Percentiles rank a stretch among this genome's conserved stretches.
These are phyloP conservation scores for Sphecodes monilicornis DNA, from an alignment of 2,888 invertebrate genomes.

Conservation along the genomic window DNA sequence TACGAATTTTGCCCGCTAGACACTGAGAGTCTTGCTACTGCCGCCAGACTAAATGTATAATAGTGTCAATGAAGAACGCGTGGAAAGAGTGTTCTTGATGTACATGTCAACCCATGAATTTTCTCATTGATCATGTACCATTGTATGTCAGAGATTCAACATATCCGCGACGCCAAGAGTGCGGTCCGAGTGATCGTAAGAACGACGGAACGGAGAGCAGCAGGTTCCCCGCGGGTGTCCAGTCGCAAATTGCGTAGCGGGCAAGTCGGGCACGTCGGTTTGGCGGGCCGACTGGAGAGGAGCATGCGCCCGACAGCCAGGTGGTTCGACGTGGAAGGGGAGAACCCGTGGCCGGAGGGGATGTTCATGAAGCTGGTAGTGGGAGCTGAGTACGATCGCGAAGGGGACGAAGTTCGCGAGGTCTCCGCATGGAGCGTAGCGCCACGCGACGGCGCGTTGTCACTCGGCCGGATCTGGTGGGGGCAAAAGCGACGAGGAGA, in stretches of 20 bases:
- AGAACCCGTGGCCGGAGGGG: conserved; percentile 1
- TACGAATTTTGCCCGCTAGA: conserved; percentile 15
- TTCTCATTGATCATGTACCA: not conserved
- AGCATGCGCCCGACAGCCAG: conserved; percentile 73
- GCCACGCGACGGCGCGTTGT: conserved; percentile 79
- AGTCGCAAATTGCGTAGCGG: conserved; percentile 53
- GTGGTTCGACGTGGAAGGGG: conserved; percentile 55
- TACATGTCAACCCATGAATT: not conserved
- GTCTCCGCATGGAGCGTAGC: conserved; percentile 82
- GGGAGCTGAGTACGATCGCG: conserved; percentile 40
- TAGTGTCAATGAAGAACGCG: not conserved
- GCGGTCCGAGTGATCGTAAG: not conserved
- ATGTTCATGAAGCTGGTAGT: conserved; percentile 19
- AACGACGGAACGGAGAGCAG: conserved; percentile 10
- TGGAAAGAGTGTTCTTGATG: not conserved
- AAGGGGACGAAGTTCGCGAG: conserved; percentile 80
- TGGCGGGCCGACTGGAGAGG: conserved; percentile 61
- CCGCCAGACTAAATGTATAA: not conserved
- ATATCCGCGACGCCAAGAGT: not conserved
- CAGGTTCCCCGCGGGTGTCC: conserved; percentile 33
- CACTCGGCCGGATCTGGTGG: conserved; percentile 27
- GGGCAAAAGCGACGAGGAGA: conserved; percentile 53
- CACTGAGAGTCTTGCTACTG: not conserved
- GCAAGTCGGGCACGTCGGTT: conserved; percentile 41
- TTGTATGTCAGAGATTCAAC: not conserved